Base-by-base conservation (phyloP, 2,888 invertebrate genomes). In the Erebia palarica region DNA sequence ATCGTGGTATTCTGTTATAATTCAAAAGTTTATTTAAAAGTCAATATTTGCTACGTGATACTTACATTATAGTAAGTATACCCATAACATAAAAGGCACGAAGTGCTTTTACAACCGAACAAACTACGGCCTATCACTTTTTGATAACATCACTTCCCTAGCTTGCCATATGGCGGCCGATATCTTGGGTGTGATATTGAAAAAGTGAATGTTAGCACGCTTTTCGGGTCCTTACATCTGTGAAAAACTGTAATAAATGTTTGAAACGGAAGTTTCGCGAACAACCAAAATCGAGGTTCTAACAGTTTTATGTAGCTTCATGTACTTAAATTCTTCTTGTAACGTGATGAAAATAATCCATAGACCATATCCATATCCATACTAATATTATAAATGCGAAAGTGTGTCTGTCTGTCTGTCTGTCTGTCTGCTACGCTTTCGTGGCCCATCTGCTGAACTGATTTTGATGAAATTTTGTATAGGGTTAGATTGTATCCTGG, bases 81-180 rank as follows among this genome's bases (percentile, higher is more conserved):
- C 75, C 78, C 77, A 82, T 85, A 88, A 90, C 89, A 90, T 82
- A 81, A 18, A 36, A 53, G 78, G 86, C 87, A 91, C 84, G 92
- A 93, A 93, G 91, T 93, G 91, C 82, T 85, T 84, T 90, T 92
- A 92, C 91, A 92, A 91, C 92, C 88, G 88, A 82, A 83, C 86
- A 87, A 87, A 88, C 89, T 90, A 85, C 91, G 78, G 90, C 91
- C 92, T 92, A 93, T 92, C 89, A 92, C 89, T 92, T 92, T 93
- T 93, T 93, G 92, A 93, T 93, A 91, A 91, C 92, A 91, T 91
- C 92, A 92, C 92, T 93, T 93, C 84, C 86, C 88, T 86, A 92
- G 92, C 89, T 92, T 88, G 89, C 92, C 92, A 93, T 91, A 90
- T 93, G 93, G 81, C 84, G 87, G 87, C 92, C 93, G 92, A 92